These are phyloP conservation scores for Erebia palarica DNA, from an alignment of 2,888 invertebrate species.

Conservation along the genomic window DNA sequence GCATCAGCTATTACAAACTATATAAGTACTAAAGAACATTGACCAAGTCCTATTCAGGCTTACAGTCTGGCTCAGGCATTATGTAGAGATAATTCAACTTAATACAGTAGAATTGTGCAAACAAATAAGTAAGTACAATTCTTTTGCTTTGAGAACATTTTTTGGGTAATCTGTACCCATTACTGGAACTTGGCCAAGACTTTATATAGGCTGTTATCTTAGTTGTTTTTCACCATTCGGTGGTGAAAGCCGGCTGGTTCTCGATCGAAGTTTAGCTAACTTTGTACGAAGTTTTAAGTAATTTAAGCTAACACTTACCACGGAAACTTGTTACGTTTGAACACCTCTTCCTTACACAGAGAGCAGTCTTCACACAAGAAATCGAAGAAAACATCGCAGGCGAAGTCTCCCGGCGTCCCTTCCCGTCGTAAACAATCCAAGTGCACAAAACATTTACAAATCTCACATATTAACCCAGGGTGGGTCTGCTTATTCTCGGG, in stretches of 20 bases:
- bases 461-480: constrained; percentile 84
- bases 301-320: constrained; percentile 78
- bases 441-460: constrained; percentile 84
- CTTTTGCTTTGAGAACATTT: too few species aligned
- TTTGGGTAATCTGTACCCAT: too few species aligned
- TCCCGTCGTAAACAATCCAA: constrained; percentile 85
- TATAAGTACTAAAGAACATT: too few species aligned
- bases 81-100: too few species aligned
- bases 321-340: constrained; percentile 85
- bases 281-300: background rate
- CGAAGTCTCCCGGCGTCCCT: constrained; percentile 86
- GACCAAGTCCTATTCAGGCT: too few species aligned
- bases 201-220: too few species aligned
- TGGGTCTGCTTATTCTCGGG: constrained; percentile 77
- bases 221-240: background rate
- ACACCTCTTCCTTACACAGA: constrained; percentile 77
- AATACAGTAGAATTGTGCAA: too few species aligned
- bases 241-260: background rate
- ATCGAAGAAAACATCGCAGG: constrained; percentile 89
- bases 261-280: background rate
- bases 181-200: too few species aligned
- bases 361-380: constrained; percentile 87
- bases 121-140: too few species aligned
- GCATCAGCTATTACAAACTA: too few species aligned
- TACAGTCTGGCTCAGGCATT: too few species aligned